Evolutionary conservation across 2,888 invertebrate genomes (phyloP).

Genomic region (Hydroisotoma schaefferi): DNA sequence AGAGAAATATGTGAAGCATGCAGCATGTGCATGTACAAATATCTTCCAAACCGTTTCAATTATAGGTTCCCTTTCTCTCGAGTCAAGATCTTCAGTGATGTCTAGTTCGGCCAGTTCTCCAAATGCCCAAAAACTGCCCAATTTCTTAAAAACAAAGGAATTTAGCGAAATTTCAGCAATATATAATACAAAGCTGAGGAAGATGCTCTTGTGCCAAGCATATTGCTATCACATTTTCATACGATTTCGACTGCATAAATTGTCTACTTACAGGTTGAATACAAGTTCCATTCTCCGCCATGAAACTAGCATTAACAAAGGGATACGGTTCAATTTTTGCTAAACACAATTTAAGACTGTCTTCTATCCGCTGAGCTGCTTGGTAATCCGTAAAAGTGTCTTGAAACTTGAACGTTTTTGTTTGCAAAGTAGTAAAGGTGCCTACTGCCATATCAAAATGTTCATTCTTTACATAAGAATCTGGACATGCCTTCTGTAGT

Average conservation of each 20-base stretch:
- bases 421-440: conserved; percentile 21
- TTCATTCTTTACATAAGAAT: conserved; percentile 29
- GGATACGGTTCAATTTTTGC: conserved; percentile 23
- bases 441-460: conserved; percentile 27
- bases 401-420: conserved; percentile 14
- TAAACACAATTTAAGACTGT: conserved; percentile 19
- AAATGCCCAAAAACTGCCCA: conserved; percentile 17
- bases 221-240: no score
- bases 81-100: background rate
- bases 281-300: no score
- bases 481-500: conserved; percentile 31
- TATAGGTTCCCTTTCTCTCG: conserved; percentile 33
- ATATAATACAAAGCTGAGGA: no score
- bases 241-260: no score
- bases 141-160: conserved; percentile 11
- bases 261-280: no score
- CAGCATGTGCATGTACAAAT: conserved; percentile 38
- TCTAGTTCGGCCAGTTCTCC: conserved; percentile 13
- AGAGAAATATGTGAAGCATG: conserved; percentile 32
- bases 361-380: conserved; percentile 20
- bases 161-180: no score
- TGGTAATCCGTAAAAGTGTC: conserved; percentile 19
- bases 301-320: no score
- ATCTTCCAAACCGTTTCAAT: conserved; percentile 45
- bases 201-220: no score